These are phyloP conservation scores for Chamaea fasciata DNA, from an alignment of 2,113 vertebrate genomes.

Conservation along the genomic window DNA sequence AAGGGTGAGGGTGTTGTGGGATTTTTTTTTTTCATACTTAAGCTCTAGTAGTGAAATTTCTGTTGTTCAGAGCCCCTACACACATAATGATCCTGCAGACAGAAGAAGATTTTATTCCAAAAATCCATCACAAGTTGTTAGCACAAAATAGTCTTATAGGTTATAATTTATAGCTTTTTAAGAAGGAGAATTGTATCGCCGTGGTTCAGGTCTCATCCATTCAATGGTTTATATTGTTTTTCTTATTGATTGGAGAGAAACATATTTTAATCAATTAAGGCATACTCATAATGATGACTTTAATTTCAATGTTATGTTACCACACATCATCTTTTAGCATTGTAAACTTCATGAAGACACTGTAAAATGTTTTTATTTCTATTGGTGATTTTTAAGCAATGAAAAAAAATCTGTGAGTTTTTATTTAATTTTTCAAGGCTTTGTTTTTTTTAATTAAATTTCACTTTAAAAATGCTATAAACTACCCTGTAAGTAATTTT, in stretches of 20 bases:
- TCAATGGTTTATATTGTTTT: background rate
- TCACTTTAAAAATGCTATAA: background rate
- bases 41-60: conserved; percentile 1
- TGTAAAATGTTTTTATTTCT: background rate
- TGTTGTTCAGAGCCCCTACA: background rate
- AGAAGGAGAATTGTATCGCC: background rate
- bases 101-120: background rate
- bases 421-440: background rate
- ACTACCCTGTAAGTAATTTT: background rate
- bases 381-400: background rate
- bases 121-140: background rate
- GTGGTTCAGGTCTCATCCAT: background rate
- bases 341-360: background rate
- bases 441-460: background rate
- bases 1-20: too few species aligned
- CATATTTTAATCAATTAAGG: background rate
- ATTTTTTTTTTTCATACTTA: background rate
- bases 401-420: background rate
- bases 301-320: background rate
- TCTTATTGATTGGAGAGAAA: background rate
- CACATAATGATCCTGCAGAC: background rate
- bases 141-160: background rate
- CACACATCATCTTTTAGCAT: background rate
- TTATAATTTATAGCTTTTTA: background rate
- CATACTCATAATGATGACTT: background rate